These are phyloP conservation scores for Drosophila mercatorum DNA, from an alignment of 2,888 invertebrate genomes.

Conservation along the genomic window DNA sequence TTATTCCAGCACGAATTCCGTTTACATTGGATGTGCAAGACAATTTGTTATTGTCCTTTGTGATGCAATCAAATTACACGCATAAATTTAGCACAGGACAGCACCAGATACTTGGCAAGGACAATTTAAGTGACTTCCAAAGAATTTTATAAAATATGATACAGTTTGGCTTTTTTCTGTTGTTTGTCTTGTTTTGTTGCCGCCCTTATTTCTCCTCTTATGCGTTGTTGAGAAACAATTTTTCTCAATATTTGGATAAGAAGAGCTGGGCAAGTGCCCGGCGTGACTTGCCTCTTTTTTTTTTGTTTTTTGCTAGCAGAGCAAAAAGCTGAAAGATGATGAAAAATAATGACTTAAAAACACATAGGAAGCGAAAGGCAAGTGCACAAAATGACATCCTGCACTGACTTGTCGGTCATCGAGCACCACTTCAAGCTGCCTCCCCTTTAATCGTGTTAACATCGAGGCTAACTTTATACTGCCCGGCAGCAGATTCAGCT, in stretches of 20 bases:
- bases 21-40: neutral
- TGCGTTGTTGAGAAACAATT: slow-evolving; percentile 29
- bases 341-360: slow-evolving; percentile 61
- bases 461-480: slow-evolving; percentile 47
- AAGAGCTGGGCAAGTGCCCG: slow-evolving; percentile 14
- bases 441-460: slow-evolving; percentile 71
- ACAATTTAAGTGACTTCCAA: slow-evolving; percentile 24
- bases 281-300: slow-evolving; percentile 30
- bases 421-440: slow-evolving; percentile 29
- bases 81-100: slow-evolving; percentile 25
- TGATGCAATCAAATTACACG: slow-evolving; percentile 48
- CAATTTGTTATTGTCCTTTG: slow-evolving; percentile 20
- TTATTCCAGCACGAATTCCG: neutral
- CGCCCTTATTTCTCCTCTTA: neutral
- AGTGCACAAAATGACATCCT: slow-evolving; percentile 72
- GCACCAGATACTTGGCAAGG: slow-evolving; percentile 34
- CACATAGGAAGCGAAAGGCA: slow-evolving; percentile 56
- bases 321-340: slow-evolving; percentile 13
- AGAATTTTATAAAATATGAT: slow-evolving; percentile 42
- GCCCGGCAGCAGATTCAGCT: slow-evolving; percentile 9
- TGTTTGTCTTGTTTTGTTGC: slow-evolving; percentile 4
- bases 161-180: slow-evolving; percentile 16
- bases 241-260: slow-evolving; percentile 34
- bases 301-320: neutral
- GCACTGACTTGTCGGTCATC: slow-evolving; percentile 65